These are phyloP conservation scores for Phaethornis superciliosus DNA, from an alignment of 2,113 vertebrate species.

Conservation along the genomic window DNA sequence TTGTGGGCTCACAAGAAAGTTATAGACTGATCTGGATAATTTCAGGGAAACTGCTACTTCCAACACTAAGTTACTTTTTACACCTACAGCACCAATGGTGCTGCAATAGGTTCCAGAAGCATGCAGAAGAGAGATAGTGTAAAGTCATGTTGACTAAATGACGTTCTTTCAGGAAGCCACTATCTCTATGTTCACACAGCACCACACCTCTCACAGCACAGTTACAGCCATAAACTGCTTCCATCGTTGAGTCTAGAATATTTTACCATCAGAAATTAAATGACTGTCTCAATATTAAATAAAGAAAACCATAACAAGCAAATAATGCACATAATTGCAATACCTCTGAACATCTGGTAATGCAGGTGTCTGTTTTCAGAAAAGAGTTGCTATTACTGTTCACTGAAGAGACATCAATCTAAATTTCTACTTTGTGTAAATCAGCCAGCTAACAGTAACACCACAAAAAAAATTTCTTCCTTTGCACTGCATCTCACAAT, in stretches of 20 bases:
- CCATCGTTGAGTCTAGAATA: not conserved
- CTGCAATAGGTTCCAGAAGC: not conserved
- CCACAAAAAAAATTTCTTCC: not conserved
- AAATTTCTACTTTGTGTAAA: not conserved
- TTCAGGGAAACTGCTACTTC: not conserved
- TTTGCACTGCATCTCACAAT: not conserved
- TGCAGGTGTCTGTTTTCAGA: not conserved
- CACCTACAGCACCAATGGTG: not conserved
- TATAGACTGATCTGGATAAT: not conserved
- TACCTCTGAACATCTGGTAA: not conserved
- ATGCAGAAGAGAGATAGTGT: not conserved
- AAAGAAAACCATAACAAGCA: not conserved
- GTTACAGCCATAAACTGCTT: not conserved
- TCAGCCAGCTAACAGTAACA: not conserved
- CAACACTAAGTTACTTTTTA: not conserved
- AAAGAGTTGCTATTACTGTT: not conserved
- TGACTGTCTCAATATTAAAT: not conserved
- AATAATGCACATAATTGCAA: not conserved
- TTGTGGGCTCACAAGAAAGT: not conserved
- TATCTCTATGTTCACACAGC: not conserved
- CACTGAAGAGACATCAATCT: not conserved
- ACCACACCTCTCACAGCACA: not conserved
- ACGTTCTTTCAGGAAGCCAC: not conserved
- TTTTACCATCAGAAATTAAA: not conserved
- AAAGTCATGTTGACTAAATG: accelerated